phyloP scores from a whole-genome alignment of 2,797 vertebrate species.

The Mus minutoides region DNA sequence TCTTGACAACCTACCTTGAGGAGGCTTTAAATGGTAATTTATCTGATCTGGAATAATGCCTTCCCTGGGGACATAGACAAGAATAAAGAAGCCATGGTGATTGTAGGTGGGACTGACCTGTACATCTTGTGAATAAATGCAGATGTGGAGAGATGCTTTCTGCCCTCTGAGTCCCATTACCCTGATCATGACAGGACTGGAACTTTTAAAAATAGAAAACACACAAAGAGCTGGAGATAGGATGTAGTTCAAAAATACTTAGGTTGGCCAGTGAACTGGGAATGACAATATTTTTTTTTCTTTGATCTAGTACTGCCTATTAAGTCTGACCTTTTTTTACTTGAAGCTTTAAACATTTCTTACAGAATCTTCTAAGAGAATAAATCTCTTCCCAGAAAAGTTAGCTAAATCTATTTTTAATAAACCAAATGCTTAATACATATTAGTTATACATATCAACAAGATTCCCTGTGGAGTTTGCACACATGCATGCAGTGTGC shows the following conservation, averaged over 20 bases:
- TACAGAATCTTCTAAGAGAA: not conserved
- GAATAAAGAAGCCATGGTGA: not conserved
- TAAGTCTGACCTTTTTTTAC: not conserved
- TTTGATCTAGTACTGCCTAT: not conserved
- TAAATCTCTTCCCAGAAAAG: not conserved
- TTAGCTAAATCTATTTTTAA: conserved; percentile 21
- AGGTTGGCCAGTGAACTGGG: not conserved
- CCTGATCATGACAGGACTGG: not conserved
- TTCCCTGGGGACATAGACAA: not conserved
- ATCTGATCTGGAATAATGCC: not conserved
- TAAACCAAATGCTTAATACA: not conserved
- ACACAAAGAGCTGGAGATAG: not conserved
- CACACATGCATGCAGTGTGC: not conserved
- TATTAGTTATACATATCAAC: not conserved
- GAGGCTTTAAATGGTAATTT: not conserved
- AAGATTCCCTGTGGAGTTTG: not conserved
- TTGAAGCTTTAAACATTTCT: conserved; percentile 13
- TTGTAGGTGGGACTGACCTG: not conserved
- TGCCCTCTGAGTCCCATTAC: not conserved
- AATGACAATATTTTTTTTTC: not conserved
- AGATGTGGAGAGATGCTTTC: not conserved
- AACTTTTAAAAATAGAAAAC: conserved; percentile 29
- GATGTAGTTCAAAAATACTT: not conserved
- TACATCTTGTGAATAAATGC: not conserved
- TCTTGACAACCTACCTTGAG: not conserved